Conservation (phyloP, 2,888 invertebrate genomes). For the Dugesia japonica region DNA sequence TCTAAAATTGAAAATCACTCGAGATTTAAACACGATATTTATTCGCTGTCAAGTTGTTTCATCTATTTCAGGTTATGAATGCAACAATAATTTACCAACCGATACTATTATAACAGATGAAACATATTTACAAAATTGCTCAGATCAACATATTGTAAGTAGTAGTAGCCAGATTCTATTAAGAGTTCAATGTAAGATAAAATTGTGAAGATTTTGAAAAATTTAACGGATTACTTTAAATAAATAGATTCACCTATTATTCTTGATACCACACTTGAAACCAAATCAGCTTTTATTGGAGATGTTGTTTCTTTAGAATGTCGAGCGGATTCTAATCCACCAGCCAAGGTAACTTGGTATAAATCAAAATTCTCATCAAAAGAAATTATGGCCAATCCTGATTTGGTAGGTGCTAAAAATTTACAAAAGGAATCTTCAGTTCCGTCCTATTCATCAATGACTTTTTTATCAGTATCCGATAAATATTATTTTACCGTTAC, state of each 20-base stretch:
- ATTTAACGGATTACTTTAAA: not conserved
- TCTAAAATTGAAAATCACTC: not conserved
- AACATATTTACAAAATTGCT: not conserved
- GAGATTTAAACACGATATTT: not conserved
- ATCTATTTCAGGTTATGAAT: not conserved
- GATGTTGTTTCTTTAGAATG: slow-evolving; percentile 26
- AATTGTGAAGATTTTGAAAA: not conserved
- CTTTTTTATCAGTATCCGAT: not conserved
- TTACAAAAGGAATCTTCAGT: not conserved
- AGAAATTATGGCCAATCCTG: not conserved
- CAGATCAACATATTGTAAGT: not conserved
- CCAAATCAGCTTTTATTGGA: slow-evolving; percentile 22
- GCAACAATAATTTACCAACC: not conserved
- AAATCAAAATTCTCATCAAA: not conserved
- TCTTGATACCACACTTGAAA: slow-evolving; percentile 17
- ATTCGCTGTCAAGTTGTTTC: not conserved
- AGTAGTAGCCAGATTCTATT: not conserved
- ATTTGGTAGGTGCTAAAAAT: not conserved
- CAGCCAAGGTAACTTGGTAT: slow-evolving; percentile 28
- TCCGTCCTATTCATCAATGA: not conserved
- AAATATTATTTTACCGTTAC: not conserved
- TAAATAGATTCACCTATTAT: slow-evolving; percentile 25
- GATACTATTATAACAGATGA: not conserved
- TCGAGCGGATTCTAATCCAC: slow-evolving; percentile 27
- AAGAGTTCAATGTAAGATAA: not conserved